Evolutionary conservation across 1,140 invertebrate genomes (phyloP).

Genomic region (Drosophila mojavensis): DNA sequence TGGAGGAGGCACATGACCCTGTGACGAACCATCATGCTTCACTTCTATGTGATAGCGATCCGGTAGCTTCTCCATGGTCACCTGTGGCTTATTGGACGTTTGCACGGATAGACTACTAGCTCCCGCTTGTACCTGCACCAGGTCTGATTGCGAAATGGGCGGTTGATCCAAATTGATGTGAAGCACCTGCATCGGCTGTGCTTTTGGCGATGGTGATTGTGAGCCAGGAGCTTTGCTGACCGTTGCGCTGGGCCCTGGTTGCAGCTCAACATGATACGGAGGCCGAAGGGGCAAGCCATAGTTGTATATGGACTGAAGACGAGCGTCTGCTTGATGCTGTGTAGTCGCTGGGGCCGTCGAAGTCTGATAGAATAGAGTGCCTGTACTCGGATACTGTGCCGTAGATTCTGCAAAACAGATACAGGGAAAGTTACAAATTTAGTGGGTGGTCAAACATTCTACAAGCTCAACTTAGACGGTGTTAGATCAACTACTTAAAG

Average conservation of each 20-base stretch:
- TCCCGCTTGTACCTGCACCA: slow-evolving; percentile 55
- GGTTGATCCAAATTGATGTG: slow-evolving; percentile 81
- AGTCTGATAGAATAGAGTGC: slow-evolving; percentile 80
- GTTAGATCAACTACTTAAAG: slow-evolving; percentile 45
- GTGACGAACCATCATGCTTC: slow-evolving; percentile 65
- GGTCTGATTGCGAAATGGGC: slow-evolving; percentile 70
- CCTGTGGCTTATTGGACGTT: slow-evolving; percentile 67
- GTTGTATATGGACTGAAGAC: slow-evolving; percentile 70
- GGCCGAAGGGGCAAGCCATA: slow-evolving; percentile 69
- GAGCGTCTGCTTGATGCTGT: slow-evolving; percentile 70
- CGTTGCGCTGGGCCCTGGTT: slow-evolving; percentile 44
- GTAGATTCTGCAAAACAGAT: slow-evolving; percentile 63
- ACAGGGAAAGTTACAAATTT: not conserved
- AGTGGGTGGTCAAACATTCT: not conserved
- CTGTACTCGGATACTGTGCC: slow-evolving; percentile 73
- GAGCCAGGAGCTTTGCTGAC: slow-evolving; percentile 61
- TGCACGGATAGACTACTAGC: slow-evolving; percentile 55
- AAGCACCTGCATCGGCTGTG: slow-evolving; percentile 74
- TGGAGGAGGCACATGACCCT: slow-evolving; percentile 56
- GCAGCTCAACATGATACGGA: slow-evolving; percentile 73
- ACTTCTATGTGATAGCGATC: slow-evolving; percentile 80
- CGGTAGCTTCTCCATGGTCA: slow-evolving; percentile 80
- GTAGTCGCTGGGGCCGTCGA: slow-evolving; percentile 70
- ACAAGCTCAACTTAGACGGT: slow-evolving; percentile 6
- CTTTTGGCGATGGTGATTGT: slow-evolving; percentile 56